These are phyloP conservation scores for Cephus pygmeus DNA, from an alignment of 2,888 invertebrate species.

Conservation along the genomic window DNA sequence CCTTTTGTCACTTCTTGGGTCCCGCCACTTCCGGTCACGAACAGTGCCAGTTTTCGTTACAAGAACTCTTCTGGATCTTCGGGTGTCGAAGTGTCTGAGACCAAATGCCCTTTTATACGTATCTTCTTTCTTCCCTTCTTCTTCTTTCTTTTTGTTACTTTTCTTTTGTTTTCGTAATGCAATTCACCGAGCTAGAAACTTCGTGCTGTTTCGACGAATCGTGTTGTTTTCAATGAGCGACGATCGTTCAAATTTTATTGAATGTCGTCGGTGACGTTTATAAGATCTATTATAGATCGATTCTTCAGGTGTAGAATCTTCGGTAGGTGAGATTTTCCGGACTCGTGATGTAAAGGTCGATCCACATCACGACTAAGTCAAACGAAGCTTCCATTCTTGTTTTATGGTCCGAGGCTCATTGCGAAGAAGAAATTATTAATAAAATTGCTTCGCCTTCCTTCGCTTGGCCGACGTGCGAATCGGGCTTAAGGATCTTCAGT, in stretches of 20 bases:
- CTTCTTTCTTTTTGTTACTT: too few relatives aligned
- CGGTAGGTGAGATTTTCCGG: neutral
- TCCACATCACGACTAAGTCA: neutral
- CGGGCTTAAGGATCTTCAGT: neutral
- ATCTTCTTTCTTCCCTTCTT: neutral
- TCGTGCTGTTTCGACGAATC: slow-evolving; percentile 21
- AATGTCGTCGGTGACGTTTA: neutral
- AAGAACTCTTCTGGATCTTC: neutral
- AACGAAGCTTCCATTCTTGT: neutral
- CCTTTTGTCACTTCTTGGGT: neutral
- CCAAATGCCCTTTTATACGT: too few relatives aligned
- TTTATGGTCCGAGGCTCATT: neutral
- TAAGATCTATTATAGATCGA: neutral
- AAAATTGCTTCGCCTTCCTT: neutral
- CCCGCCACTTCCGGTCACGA: neutral
- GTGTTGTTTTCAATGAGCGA: neutral
- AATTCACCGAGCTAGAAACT: slow-evolving; percentile 16
- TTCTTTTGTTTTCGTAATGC: too few relatives aligned
- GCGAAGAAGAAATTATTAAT: neutral
- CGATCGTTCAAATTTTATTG: neutral
- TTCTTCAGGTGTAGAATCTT: neutral
- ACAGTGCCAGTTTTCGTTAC: neutral
- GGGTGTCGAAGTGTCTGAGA: neutral
- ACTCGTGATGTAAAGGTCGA: neutral
- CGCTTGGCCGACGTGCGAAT: neutral